Base-by-base conservation (phyloP, 2,888 invertebrate species). In the Apamea sordens region DNA sequence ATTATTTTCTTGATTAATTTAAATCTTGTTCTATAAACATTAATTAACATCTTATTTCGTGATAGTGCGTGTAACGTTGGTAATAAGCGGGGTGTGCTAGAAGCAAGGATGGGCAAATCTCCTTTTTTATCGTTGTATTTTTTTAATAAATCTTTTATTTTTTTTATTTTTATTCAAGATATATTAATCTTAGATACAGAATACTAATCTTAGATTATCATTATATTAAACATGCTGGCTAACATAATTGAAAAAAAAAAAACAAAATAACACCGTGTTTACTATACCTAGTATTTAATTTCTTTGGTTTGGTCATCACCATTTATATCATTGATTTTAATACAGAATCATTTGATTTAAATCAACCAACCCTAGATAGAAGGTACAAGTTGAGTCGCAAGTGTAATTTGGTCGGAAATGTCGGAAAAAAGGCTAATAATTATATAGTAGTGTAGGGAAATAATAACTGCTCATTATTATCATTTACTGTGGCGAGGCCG, bases 381-480 rank as follows among this genome's bases (percentile, higher is more conserved):
- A 84, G 82, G 89, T 79, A 83, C 85, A 80, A 83, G 91, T 89
- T 83, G 84, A 87, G 82, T 86, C 79, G 73, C 77, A 85, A 84
- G 88, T 90, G 90, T 94, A 93, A 93, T 95, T 94, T 93, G 89
- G 94, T 92, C 94, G 94, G 94, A 95, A 95, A 95, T 89, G 93
- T 89, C 87, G 92, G 92, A 93, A 96, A 95, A 94, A 94, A 93
- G 90, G 90, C 89, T 93, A 93, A 93, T 96, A 95, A 96, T 96
- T 96, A 95, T 91, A 93, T 93, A 92, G 92, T 91, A 93, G 92
- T 92, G 89, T 91, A 90, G 91, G 92, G 92, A 89, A 92, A 93
- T 95, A 95, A 96, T 95, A 95, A 94, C 92, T 89, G 92, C 92
- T 94, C 92, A 95, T 95, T 96, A 95, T 94, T 93, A 94, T 93